Conservation (phyloP, 2,888 invertebrate species). For the Ormyrus pomaceus region DNA sequence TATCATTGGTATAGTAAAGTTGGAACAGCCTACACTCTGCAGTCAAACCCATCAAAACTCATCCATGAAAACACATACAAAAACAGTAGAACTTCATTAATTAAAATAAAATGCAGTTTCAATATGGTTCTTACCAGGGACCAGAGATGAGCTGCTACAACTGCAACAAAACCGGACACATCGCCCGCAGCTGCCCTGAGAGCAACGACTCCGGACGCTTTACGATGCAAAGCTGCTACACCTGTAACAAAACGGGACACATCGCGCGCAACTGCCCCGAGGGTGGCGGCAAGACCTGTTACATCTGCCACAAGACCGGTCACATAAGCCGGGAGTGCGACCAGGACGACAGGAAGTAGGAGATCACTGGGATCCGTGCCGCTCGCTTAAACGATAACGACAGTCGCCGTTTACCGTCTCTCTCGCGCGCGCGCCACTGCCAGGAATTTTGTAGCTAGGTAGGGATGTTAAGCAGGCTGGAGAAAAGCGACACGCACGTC, state of each 20-base stretch:
- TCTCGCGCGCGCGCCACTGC: slow-evolving; percentile 68
- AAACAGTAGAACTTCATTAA: slow-evolving; percentile 34
- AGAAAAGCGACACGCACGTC: slow-evolving; percentile 52
- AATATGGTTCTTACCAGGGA: slow-evolving; percentile 62
- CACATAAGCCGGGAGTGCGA: slow-evolving; percentile 95
- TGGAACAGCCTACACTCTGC: too few species aligned
- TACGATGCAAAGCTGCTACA: slow-evolving; percentile 78
- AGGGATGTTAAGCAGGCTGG: slow-evolving; percentile 59
- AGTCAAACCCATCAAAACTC: too few species aligned
- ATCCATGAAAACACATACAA: too few species aligned
- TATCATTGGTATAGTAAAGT: too few species aligned
- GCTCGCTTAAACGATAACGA: slow-evolving; percentile 71
- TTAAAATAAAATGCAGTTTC: slow-evolving; percentile 45
- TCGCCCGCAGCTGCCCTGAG: slow-evolving; percentile 91
- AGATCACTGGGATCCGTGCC: slow-evolving; percentile 68
- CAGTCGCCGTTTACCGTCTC: slow-evolving; percentile 71
- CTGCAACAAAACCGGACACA: slow-evolving; percentile 95
- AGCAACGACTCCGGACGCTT: slow-evolving; percentile 77
- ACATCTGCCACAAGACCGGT: slow-evolving; percentile 93
- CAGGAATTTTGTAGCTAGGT: slow-evolving; percentile 71
- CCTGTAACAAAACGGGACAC: slow-evolving; percentile 85
- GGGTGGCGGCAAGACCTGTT: slow-evolving; percentile 86
- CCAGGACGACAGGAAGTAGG: slow-evolving; percentile 83
- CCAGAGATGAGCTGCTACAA: slow-evolving; percentile 88
- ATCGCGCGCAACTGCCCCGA: slow-evolving; percentile 81